These are phyloP conservation scores for Cephalotes varians DNA, from an alignment of 2,888 invertebrate genomes.

Conservation along the genomic window DNA sequence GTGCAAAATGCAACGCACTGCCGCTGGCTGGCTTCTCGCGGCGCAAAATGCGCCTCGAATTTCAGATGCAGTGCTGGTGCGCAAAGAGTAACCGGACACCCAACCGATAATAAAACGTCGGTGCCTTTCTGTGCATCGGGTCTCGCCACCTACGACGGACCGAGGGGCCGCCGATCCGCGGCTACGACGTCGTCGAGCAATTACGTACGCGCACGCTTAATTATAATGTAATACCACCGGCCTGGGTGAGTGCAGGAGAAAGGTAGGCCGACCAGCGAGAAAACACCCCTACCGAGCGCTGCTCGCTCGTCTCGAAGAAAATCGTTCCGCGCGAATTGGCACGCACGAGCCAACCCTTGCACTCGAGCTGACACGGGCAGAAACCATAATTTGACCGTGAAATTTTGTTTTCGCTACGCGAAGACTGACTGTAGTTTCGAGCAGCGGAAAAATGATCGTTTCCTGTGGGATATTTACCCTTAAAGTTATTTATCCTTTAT, in stretches of 20 bases:
- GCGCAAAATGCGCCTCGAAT: constrained; percentile 69
- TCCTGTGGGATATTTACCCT: constrained; percentile 9
- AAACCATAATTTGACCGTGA: constrained; percentile 55
- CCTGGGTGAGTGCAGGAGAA: constrained; percentile 14
- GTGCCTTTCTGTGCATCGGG: constrained; percentile 49
- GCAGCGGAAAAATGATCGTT: constrained; percentile 28
- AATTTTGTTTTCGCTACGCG: constrained; percentile 49
- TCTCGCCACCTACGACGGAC: constrained; percentile 34
- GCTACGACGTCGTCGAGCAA: constrained; percentile 56
- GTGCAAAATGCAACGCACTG: constrained; percentile 56
- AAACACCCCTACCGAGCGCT: constrained; percentile 39
- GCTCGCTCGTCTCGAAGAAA: constrained; percentile 51
- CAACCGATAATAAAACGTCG: constrained; percentile 70
- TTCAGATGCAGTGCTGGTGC: constrained; percentile 74
- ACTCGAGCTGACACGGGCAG: constrained; percentile 41
- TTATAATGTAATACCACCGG: constrained; percentile 63
- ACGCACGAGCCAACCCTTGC: constrained; percentile 61
- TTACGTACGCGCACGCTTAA: constrained; percentile 67
- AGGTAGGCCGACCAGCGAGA: constrained; percentile 30
- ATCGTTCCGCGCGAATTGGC: constrained; percentile 58
- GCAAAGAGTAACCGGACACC: constrained; percentile 75
- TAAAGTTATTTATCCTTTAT: constrained; percentile 7
- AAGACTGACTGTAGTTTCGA: constrained; percentile 12
- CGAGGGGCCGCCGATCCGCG: neutral
- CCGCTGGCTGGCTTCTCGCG: constrained; percentile 74